Evolutionary conservation across 1,140 invertebrate species (phyloP).

Genomic region (Caenorhabditis briggsae): DNA sequence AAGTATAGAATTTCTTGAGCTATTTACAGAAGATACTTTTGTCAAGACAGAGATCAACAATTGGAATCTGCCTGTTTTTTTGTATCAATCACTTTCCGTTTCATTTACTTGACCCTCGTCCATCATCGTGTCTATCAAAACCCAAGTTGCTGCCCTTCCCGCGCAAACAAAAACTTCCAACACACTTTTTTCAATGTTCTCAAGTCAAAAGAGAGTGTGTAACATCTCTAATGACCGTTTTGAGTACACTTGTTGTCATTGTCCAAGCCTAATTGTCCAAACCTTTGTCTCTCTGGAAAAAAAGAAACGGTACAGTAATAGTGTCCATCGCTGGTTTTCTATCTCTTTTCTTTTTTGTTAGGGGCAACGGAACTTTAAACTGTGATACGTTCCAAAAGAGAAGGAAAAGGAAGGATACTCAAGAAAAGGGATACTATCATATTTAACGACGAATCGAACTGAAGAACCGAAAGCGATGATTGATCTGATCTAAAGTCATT

Average conservation of each 20-base stretch:
- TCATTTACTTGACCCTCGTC: conserved; percentile 7
- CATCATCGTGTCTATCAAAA: not conserved
- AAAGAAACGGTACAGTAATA: not conserved
- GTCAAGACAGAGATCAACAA: not conserved
- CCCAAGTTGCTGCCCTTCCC: not conserved
- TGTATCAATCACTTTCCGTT: not conserved
- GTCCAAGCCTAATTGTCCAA: no score
- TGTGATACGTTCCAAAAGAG: conserved; percentile 38
- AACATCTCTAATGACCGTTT: not conserved
- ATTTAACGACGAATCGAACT: not conserved
- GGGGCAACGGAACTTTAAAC: conserved; percentile 4
- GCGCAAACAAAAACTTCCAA: not conserved
- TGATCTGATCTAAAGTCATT: conserved; percentile 51
- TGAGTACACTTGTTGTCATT: not conserved
- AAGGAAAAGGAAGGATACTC: not conserved
- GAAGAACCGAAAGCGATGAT: conserved; percentile 20
- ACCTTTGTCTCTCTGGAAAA: conserved; percentile 8
- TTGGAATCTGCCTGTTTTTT: not conserved
- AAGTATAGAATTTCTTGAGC: no score
- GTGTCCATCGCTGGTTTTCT: not conserved
- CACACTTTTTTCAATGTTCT: not conserved
- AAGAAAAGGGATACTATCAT: conserved; percentile 8
- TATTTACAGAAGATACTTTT: no score
- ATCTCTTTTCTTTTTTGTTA: not conserved
- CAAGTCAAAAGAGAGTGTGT: not conserved